Base-by-base conservation (phyloP, 2,797 vertebrate genomes). In the Crenichthys baileyi region DNA sequence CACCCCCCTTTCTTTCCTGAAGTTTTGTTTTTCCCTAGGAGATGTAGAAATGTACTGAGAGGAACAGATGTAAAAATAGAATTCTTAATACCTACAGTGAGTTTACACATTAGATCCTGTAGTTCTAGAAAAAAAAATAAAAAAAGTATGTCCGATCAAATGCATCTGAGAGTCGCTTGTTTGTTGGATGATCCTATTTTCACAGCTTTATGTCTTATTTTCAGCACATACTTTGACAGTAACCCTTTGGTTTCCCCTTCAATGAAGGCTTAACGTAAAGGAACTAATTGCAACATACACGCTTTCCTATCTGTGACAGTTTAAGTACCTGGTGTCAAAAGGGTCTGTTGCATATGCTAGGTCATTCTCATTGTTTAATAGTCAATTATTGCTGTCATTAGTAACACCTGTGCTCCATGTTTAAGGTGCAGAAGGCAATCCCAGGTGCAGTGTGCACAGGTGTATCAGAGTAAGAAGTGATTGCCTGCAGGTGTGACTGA, bases 401-500 rank as follows among this genome's bases (percentile, higher is more conserved):
- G 55, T 24, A 9, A 67, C 39, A 67, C 65, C 22, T 67, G 65
- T 41, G 60, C 7, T 67, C 39, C 39, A 44, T 41, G 44, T 41
- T 41, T 44, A 41, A 67, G 36, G 3, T 41, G 63, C 22, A n/a
- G 4, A 31, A 65, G 63, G 31, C 63, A 22, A 12, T 13, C 26
- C n/a, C 26, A 51, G 3, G 29, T 26, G 48, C 68, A 1, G 1
- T 77, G 53, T 50, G 29, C 56, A 29, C 4, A 31, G 18, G 31
- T 46, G 31, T 46, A 12, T 46, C 16, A 4, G 36, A 22, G 20
- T 55, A 39, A 1, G 44, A 9, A 41, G 7, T 44, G 16, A 75
- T 75, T 48, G 50, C 61, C 58, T 76, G 26, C 78, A 75, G 70
- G 70, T 77, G 74, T 70, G 5, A 76, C 24, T 70, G 26, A 77